Evolutionary conservation across 2,797 vertebrate genomes (phyloP).

Genomic region (Intellagama lesueurii): DNA sequence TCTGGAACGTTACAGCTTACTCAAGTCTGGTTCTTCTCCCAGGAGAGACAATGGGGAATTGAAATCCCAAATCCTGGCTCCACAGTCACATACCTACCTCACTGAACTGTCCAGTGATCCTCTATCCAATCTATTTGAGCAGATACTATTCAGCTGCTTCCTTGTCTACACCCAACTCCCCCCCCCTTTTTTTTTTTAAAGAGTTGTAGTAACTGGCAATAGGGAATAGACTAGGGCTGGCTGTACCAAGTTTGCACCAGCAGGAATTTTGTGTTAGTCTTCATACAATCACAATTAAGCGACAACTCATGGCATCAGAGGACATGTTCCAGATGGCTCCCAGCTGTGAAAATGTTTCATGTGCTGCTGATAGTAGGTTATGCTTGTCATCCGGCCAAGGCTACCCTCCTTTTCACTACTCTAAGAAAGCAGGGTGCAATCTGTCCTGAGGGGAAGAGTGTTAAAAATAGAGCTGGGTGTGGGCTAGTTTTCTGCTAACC

Average conservation of each 20-base stretch:
- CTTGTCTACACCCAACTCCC: background rate
- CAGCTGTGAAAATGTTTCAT: constrained; percentile 42
- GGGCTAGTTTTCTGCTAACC: constrained; percentile 18
- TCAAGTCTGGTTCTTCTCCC: no score
- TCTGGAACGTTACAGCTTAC: no score
- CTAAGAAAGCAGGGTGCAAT: constrained; percentile 34
- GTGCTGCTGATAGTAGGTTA: constrained; percentile 16
- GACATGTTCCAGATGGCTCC: constrained; percentile 43
- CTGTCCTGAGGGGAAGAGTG: background rate
- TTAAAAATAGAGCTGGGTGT: constrained; percentile 39
- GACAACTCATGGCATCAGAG: constrained; percentile 8
- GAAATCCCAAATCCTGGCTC: no score
- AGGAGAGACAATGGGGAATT: no score
- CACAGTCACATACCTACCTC: no score
- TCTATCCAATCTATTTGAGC: background rate
- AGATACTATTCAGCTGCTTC: background rate
- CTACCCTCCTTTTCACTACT: constrained; percentile 13
- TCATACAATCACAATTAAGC: constrained; percentile 22
- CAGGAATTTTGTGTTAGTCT: background rate
- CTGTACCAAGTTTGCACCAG: background rate
- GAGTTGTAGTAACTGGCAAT: background rate
- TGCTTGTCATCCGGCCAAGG: constrained; percentile 26
- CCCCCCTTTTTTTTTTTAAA: background rate
- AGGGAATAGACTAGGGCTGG: background rate
- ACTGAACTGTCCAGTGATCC: no score